Conservation (phyloP, 2,888 invertebrate species). For the Zygothrica quintamaculata region DNA sequence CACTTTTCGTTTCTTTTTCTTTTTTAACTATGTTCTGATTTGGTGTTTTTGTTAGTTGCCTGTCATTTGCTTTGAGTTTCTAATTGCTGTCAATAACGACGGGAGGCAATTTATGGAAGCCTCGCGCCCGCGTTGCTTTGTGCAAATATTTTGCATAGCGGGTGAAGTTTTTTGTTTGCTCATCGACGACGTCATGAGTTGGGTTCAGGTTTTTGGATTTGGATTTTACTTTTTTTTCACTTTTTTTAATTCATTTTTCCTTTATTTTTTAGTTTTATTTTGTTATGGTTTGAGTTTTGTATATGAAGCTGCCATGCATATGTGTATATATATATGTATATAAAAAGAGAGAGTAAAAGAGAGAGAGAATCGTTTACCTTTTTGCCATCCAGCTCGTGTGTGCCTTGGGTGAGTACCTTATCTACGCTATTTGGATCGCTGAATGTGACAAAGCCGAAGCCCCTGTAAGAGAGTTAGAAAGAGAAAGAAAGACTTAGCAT, state of each 20-base stretch:
- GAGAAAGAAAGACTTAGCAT: conserved; percentile 3
- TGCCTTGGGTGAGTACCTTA: conserved; percentile 99
- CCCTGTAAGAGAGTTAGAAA: conserved; percentile 88
- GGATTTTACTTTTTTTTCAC: conserved; percentile 19
- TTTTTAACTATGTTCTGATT: conserved; percentile 47
- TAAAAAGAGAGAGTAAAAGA: not conserved
- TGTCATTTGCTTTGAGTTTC: conserved; percentile 76
- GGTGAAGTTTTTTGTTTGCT: conserved; percentile 72
- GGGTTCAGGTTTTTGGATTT: conserved; percentile 32
- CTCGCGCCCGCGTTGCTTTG: conserved; percentile 57
- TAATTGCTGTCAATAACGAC: conserved; percentile 75
- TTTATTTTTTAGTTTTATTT: not conserved
- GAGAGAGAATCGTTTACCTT: conserved; percentile 89
- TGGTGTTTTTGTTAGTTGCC: conserved; percentile 60
- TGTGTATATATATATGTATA: not conserved
- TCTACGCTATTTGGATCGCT: conserved; percentile 99
- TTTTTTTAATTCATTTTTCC: too few species aligned
- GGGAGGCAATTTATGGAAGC: conserved; percentile 56
- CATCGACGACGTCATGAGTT: conserved; percentile 37
- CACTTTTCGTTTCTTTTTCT: conserved; percentile 12
- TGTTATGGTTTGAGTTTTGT: too few species aligned
- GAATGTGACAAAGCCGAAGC: conserved; percentile 99
- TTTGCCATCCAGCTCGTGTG: conserved; percentile 99
- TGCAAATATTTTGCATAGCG: conserved; percentile 77
- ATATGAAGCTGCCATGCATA: too few species aligned